Evolutionary conservation across 2,113 vertebrate species (phyloP).

Genomic region (Silurus asotus): DNA sequence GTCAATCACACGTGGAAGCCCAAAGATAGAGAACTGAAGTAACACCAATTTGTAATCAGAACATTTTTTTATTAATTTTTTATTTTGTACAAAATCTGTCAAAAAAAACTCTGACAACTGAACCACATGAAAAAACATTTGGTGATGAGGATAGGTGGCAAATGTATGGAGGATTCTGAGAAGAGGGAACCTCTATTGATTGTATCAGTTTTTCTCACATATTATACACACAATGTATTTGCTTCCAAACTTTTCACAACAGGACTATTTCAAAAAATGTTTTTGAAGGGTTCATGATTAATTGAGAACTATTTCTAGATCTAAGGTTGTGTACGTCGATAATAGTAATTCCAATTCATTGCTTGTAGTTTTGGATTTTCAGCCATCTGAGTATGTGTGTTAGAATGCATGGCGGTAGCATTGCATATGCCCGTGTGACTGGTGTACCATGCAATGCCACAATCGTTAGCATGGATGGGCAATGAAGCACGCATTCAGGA

Average conservation of each 20-base stretch:
- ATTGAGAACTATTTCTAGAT: background rate
- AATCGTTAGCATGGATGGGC: constrained; percentile 11
- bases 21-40: constrained; percentile 84
- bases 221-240: constrained; percentile 5
- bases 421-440: background rate
- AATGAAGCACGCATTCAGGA: constrained; percentile 37
- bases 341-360: background rate
- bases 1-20: constrained; percentile 75
- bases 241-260: background rate
- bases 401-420: constrained; percentile 35
- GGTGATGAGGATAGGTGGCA: constrained; percentile 65
- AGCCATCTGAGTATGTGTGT: background rate
- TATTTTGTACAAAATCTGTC: constrained; percentile 44
- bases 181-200: background rate
- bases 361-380: background rate
- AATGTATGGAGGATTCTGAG: constrained; percentile 5
- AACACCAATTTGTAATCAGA: constrained; percentile 56
- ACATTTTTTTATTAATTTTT: constrained; percentile 38
- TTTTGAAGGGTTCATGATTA: background rate
- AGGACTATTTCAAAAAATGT: background rate
- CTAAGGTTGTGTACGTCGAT: background rate
- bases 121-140: constrained; percentile 83
- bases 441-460: constrained; percentile 29
- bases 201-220: constrained; percentile 4
- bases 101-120: constrained; percentile 80